These are phyloP conservation scores for Sylvia borin DNA, from an alignment of 2,797 vertebrate genomes.

Conservation along the genomic window DNA sequence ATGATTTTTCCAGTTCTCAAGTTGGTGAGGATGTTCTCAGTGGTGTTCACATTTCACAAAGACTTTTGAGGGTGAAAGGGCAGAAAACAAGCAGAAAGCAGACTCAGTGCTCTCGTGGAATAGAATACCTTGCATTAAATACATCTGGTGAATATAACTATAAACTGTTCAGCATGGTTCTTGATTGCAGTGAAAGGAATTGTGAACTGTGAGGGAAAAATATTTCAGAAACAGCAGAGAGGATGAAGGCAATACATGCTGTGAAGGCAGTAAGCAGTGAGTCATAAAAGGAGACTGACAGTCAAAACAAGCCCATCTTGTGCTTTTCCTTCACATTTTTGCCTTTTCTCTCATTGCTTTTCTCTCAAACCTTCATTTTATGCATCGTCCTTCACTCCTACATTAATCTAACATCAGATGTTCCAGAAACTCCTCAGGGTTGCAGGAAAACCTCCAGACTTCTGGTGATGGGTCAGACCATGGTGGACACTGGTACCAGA, in stretches of 20 bases:
- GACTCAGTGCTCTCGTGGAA: neutral
- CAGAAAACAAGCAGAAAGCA: slow-evolving; percentile 1
- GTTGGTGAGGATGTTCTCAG: neutral
- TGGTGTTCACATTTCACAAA: neutral
- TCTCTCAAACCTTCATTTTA: neutral
- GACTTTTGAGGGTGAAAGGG: neutral
- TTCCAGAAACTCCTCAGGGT: neutral
- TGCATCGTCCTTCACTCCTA: neutral
- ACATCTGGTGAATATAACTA: neutral
- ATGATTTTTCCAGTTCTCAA: neutral
- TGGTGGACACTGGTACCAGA: neutral
- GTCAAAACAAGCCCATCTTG: neutral
- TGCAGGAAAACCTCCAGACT: neutral
- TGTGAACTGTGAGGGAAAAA: neutral
- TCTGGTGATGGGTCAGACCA: neutral
- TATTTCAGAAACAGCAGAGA: neutral
- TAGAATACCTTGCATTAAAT: neutral
- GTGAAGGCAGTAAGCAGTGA: neutral
- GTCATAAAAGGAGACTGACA: neutral
- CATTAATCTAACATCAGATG: neutral
- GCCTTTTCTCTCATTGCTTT: neutral
- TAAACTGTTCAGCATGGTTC: neutral
- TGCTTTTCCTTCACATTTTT: neutral
- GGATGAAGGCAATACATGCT: neutral
- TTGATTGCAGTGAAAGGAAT: slow-evolving; percentile 53